phyloP scores from a whole-genome alignment of 2,888 invertebrate genomes.

The Ditula angustiorana region DNA sequence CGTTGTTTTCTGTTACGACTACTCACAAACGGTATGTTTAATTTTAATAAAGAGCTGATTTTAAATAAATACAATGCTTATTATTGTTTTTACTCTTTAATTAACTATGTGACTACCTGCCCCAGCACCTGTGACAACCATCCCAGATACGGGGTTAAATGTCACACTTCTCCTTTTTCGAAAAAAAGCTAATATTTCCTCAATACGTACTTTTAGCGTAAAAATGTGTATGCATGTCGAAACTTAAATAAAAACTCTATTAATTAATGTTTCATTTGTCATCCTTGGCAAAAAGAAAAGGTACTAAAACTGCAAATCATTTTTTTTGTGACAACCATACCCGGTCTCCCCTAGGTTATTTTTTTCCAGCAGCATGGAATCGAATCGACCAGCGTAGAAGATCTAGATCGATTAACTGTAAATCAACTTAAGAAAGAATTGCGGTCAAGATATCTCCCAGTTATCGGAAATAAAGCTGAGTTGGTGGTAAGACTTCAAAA shows the following conservation, averaged over 20 bases:
- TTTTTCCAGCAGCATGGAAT: too few relatives aligned
- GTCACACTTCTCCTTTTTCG: conserved; percentile 33
- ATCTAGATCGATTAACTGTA: too few relatives aligned
- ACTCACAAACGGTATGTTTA: too few relatives aligned
- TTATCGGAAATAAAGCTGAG: not conserved
- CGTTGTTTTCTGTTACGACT: too few relatives aligned
- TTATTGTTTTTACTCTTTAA: conserved; percentile 1
- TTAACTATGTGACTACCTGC: conserved; percentile 22
- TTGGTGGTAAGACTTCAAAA: not conserved
- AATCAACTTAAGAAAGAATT: too few relatives aligned
- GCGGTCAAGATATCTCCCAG: too few relatives aligned
- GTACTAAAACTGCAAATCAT: conserved; percentile 3
- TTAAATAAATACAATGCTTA: not conserved
- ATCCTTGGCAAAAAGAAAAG: conserved; percentile 3
- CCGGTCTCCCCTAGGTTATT: too few relatives aligned
- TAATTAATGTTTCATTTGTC: conserved; percentile 1
- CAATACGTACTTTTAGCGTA: conserved; percentile 10
- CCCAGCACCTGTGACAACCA: conserved; percentile 38
- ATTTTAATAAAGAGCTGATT: not conserved
- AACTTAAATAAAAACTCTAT: conserved; percentile 14
- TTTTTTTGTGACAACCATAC: conserved; percentile 3
- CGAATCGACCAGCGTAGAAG: too few relatives aligned
- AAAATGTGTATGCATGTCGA: not conserved
- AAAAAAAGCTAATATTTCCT: conserved; percentile 11
- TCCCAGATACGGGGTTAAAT: conserved; percentile 38